Evolutionary conservation across 2,888 invertebrate genomes (phyloP).

Genomic region (Xestia xanthographa): DNA sequence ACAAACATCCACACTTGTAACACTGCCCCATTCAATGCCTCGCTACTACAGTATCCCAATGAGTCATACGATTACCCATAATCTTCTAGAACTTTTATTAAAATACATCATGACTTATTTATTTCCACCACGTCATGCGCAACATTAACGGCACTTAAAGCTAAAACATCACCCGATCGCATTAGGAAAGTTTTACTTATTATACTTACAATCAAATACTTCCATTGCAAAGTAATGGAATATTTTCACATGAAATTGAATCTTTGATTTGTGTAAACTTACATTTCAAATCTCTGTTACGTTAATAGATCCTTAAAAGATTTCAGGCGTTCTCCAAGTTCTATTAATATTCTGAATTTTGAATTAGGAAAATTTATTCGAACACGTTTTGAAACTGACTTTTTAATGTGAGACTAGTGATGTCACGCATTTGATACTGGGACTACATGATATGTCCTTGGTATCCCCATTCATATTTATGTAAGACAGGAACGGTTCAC

Average conservation of each 20-base stretch:
- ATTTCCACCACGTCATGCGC: slow-evolving; percentile 21
- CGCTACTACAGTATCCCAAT: not conserved
- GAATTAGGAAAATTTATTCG: slow-evolving; percentile 58
- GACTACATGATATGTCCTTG: slow-evolving; percentile 79
- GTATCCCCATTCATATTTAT: slow-evolving; percentile 79
- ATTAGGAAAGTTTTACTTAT: slow-evolving; percentile 18
- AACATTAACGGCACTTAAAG: slow-evolving; percentile 16
- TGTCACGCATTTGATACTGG: slow-evolving; percentile 69
- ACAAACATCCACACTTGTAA: slow-evolving; percentile 23
- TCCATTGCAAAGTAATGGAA: slow-evolving; percentile 46
- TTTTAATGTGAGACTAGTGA: slow-evolving; percentile 68
- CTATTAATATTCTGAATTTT: slow-evolving; percentile 36
- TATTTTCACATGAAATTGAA: slow-evolving; percentile 44
- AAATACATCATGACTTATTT: slow-evolving; percentile 40
- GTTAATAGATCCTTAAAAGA: slow-evolving; percentile 11
- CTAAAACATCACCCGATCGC: slow-evolving; percentile 14
- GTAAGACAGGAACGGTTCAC: slow-evolving; percentile 67
- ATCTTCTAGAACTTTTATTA: slow-evolving; percentile 40
- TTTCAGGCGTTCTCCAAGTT: slow-evolving; percentile 34
- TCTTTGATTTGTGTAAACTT: slow-evolving; percentile 23
- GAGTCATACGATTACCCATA: slow-evolving; percentile 23
- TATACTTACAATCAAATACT: slow-evolving; percentile 44
- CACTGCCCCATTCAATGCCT: slow-evolving; percentile 16
- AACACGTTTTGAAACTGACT: slow-evolving; percentile 57
- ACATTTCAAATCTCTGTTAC: slow-evolving; percentile 39